Base-by-base conservation (phyloP, 1,140 invertebrate species). In the Diprion similis region DNA sequence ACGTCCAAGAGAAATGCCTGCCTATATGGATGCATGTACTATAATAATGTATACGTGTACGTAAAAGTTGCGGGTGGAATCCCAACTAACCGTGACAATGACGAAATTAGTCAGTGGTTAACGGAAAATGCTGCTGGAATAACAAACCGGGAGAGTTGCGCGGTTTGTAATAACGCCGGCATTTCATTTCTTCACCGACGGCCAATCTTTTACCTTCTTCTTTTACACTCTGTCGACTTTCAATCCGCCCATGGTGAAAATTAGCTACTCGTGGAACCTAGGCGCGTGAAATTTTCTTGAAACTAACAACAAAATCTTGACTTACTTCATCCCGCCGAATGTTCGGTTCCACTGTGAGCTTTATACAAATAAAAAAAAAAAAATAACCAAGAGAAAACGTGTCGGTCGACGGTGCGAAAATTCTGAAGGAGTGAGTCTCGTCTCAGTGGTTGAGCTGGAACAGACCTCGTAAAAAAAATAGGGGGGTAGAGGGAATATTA, bases 31-130 rank as follows among this genome's bases (percentile, higher is more conserved):
- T 59, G 51, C 51, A 17, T 10, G 51, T 59, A 59, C 51, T 17
- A 4, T 59, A 59, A 13, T 37, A 37, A 59, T 59, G 11, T 9
- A 59, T 59, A 59, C 51, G 51, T 59, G n/a, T 59, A 59, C 51
- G 51, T 59, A 13, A 59, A 6, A 59, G 51, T 59, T 59, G 51
- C 51, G 51, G 51, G 51, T 59, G 51, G 51, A 59, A 59, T 59
- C 51, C 51, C 51, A 59, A 59, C 51, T 59, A 59, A 59, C 11
- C 11, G 51, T 59, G 51, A 59, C 51, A 59, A 59, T 59, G 51
- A 59, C 51, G 51, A 59, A 59, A 59, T 59, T 59, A 59, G 51
- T 59, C 51, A 59, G 51, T 59, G 51, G 51, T 59, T 59, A 59
- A 9, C 11, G 51, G 51, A 59, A 59, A 59, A 59, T 59, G 51